Percentiles rank a stretch among this genome's conserved stretches.
These are phyloP conservation scores for Adineta ricciae DNA, from an alignment of 2,888 invertebrate genomes.

Conservation along the genomic window DNA sequence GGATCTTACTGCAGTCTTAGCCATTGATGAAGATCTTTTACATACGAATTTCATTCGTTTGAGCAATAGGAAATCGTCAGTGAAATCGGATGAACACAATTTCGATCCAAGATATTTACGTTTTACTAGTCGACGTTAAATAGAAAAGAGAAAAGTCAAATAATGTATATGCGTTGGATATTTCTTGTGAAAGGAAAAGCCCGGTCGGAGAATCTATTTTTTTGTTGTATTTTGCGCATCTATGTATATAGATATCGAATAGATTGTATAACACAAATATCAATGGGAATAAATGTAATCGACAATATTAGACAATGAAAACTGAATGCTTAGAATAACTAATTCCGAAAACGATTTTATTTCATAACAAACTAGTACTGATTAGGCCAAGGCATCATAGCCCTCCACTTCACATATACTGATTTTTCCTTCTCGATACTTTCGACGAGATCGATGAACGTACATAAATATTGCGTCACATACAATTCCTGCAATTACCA, in stretches of 20 bases:
- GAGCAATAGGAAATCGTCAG: neutral
- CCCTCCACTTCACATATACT: neutral
- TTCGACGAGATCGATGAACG: slow-evolving; percentile 19
- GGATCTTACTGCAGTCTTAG: neutral
- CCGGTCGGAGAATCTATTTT: neutral
- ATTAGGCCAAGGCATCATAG: neutral
- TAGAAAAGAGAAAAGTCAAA: neutral
- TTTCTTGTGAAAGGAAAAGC: neutral
- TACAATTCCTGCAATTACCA: slow-evolving; percentile 31
- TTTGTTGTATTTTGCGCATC: neutral
- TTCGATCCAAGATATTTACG: slow-evolving; percentile 16
- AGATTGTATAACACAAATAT: neutral
- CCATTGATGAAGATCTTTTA: neutral
- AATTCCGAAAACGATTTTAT: neutral
- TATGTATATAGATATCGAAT: neutral
- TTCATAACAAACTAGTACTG: neutral
- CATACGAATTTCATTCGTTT: neutral
- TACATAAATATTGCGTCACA: slow-evolving; percentile 29
- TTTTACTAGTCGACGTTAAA: neutral
- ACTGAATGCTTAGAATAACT: too few relatives aligned
- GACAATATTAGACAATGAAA: neutral
- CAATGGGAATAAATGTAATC: neutral
- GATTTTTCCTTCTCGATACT: slow-evolving; percentile 6
- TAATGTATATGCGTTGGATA: neutral
- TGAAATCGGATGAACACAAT: neutral